Percentiles rank a stretch among this genome's conserved stretches.
These are phyloP conservation scores for Onchidella celtica DNA, from an alignment of 2,888 invertebrate genomes.

Conservation along the genomic window DNA sequence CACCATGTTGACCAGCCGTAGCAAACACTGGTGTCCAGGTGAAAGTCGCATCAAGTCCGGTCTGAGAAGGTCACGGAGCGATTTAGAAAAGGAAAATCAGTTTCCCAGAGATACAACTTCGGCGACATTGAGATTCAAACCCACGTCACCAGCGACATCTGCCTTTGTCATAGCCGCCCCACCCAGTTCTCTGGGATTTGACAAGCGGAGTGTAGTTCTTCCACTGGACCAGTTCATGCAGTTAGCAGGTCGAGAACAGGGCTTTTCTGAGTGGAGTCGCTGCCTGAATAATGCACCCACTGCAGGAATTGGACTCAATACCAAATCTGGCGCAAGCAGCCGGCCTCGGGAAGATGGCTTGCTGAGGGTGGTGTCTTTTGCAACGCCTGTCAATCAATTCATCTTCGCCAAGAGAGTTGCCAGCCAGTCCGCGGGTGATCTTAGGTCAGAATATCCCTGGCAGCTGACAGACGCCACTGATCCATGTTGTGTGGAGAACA, in stretches of 20 bases:
- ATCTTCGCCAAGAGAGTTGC: conserved; percentile 28
- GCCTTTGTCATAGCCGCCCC: conserved; percentile 30
- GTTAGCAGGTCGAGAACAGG: no score
- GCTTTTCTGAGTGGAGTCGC: not conserved
- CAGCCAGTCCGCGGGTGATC: not conserved
- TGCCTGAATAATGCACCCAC: not conserved
- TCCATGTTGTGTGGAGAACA: not conserved
- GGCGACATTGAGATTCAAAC: not conserved
- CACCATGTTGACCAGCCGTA: not conserved
- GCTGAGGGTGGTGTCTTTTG: conserved; percentile 24
- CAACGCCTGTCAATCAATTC: conserved; percentile 33
- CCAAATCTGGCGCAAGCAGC: not conserved
- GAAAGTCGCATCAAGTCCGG: not conserved
- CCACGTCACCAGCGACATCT: conserved; percentile 18
- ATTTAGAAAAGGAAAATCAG: not conserved
- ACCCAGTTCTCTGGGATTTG: not conserved
- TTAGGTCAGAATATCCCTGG: not conserved
- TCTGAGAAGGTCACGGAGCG: not conserved
- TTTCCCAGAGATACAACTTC: not conserved
- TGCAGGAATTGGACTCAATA: not conserved
- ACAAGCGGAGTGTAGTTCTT: conserved; percentile 3
- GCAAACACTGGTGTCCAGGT: conserved; percentile 17
- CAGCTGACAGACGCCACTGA: not conserved
- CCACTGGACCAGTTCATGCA: conserved; percentile 22
- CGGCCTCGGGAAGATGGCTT: not conserved